Conservation (phyloP, 53 echinoderm and acorn worm genomes). For the Holothuria scabra region DNA sequence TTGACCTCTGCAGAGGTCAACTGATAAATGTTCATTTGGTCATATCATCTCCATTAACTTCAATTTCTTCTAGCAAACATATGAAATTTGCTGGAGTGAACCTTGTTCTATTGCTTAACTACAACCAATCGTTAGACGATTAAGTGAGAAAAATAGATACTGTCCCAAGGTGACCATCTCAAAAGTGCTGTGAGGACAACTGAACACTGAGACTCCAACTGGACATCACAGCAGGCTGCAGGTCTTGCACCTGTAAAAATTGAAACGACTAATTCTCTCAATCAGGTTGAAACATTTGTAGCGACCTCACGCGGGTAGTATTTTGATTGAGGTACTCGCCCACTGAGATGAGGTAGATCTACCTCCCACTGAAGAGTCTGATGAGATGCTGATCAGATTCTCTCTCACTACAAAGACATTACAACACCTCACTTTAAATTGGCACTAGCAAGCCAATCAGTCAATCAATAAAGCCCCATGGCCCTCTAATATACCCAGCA, state of each 20-base stretch:
- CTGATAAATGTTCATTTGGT: too few species aligned
- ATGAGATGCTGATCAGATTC: constrained; percentile 34
- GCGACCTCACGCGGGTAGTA: too few species aligned
- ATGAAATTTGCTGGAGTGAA: too few species aligned
- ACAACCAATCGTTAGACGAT: too few species aligned
- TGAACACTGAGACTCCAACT: too few species aligned
- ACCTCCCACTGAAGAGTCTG: constrained; percentile 30
- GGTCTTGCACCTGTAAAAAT: constrained; percentile 36
- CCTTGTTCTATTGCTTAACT: too few species aligned
- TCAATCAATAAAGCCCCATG: constrained; percentile 7
- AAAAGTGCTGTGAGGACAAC: too few species aligned
- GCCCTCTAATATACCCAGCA: neutral
- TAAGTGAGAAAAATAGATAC: too few species aligned
- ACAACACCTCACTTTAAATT: neutral
- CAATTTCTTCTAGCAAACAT: too few species aligned
- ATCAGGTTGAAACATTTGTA: constrained; percentile 34
- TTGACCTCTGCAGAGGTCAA: too few species aligned
- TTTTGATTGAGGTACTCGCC: constrained; percentile 5
- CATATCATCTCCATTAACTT: too few species aligned
- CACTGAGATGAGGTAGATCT: constrained; percentile 21
- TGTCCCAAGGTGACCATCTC: too few species aligned
- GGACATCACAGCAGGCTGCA: neutral
- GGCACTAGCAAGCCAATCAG: constrained; percentile 34
- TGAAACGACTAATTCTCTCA: constrained; percentile 6
- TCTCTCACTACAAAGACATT: neutral